phyloP scores from a whole-genome alignment of 2,797 vertebrate genomes.

The Tolypeutes matacus region DNA sequence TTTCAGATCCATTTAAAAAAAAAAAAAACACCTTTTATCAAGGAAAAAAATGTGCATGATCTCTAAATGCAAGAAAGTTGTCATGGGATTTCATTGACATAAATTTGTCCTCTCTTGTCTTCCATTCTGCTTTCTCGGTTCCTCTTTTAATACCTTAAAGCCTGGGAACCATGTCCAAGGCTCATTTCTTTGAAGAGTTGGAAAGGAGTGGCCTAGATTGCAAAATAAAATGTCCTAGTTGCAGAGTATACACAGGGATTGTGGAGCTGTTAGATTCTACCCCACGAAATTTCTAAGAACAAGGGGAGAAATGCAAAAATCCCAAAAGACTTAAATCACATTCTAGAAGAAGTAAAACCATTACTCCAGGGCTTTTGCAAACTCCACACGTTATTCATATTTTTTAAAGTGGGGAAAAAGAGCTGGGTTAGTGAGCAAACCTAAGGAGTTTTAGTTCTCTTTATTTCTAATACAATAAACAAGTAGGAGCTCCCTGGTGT shows the following conservation, averaged over 20 bases:
- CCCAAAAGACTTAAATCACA: neutral
- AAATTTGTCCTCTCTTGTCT: slow-evolving; percentile 72
- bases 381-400: neutral
- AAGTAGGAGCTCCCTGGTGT: slow-evolving; percentile 44
- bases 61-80: slow-evolving; percentile 73
- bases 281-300: slow-evolving; percentile 23
- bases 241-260: neutral
- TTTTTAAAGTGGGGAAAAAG: neutral
- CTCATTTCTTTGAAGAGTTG: slow-evolving; percentile 36
- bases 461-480: neutral
- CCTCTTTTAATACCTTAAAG: slow-evolving; percentile 55
- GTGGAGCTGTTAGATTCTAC: neutral
- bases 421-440: neutral
- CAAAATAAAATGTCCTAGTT: neutral
- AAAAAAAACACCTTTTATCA: slow-evolving; percentile 70
- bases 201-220: slow-evolving; percentile 39
- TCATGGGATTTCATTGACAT: slow-evolving; percentile 79
- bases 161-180: slow-evolving; percentile 50
- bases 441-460: slow-evolving; percentile 6
- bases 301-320: slow-evolving; percentile 15
- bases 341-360: neutral
- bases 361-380: neutral
- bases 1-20: slow-evolving; percentile 70
- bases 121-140: slow-evolving; percentile 60
- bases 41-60: slow-evolving; percentile 63